Base-by-base conservation (phyloP, 37 sponge, comb jelly and placozoan species). In the Ephydatia muelleri region DNA sequence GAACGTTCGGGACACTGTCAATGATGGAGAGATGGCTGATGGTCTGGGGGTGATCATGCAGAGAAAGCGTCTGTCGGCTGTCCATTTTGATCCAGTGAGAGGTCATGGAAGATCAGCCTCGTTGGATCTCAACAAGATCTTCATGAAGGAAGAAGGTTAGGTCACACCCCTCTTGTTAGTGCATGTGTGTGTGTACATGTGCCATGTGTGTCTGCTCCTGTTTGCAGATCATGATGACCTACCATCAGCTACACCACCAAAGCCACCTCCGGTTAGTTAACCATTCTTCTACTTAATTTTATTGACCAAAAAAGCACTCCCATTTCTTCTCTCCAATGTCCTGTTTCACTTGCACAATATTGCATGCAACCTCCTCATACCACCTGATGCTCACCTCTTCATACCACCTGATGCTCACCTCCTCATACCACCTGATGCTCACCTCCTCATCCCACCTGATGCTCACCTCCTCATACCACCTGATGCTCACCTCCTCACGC, bases 101-200 rank as follows among this genome's bases (percentile, higher is more conserved):
- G 90, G 87, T 0, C 93, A 93, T 76, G 48, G 69, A 3, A 72
- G 90, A 4, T 85, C 90, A 9, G 76, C 84, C 2, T 88, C 90
- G 2, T 76, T 89, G 68, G 93, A 93, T 25, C 87, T 86, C 57
- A 93, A 85, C 39, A 88, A 92, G 85, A 84, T 87, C 84, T n/a
- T 90, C 37, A 38, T 48, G 13, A 73, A 36, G 8, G 66, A 73
- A 0, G n/a, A 38, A 23, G 37, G 38, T 37, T 0, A 57, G 57
- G 16, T 5, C 19, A 21, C 57, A 57, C 57, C 57, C 16, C 57
- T 4, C 16, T 11, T 38, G 74, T 31, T 3, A 4, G 34, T 33
- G 40, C 5, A 70, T 81, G 47, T 32, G n/a, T 68, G 82, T 69
- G 40, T 68, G 33, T 69, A 49, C 33, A 25, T 70, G 39, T 81